Conservation (phyloP, 2,113 vertebrate genomes). For the Eptatretus burgeri region DNA sequence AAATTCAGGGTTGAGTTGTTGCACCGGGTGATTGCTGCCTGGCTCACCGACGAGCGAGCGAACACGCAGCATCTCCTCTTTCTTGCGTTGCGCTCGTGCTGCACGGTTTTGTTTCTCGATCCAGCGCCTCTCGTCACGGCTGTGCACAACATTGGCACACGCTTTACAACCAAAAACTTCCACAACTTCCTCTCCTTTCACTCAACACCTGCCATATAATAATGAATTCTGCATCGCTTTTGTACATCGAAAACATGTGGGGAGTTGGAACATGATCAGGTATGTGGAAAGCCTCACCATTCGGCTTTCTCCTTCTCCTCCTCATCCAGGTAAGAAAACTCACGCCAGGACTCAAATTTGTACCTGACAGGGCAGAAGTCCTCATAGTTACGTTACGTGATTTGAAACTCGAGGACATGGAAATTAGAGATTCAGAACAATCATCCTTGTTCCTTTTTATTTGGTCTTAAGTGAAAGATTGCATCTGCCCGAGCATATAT, state of each 20-base stretch:
- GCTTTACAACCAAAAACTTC: not conserved
- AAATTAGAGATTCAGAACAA: too few relatives aligned
- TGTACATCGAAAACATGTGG: not conserved
- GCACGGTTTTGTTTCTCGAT: conserved; percentile 95
- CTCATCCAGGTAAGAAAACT: conserved; percentile 95
- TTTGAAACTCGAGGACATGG: too few relatives aligned
- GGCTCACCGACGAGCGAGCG: conserved; percentile 44
- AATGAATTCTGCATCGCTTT: not conserved
- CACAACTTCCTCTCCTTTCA: not conserved
- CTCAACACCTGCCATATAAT: not conserved
- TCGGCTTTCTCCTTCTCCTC: conserved; percentile 98
- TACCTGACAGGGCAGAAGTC: conserved; percentile 26
- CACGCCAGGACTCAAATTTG: conserved; percentile 97
- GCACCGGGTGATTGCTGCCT: too few relatives aligned
- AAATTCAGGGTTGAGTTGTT: too few relatives aligned
- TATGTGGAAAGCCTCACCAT: conserved; percentile 25
- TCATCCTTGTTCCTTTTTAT: too few relatives aligned
- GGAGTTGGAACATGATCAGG: not conserved
- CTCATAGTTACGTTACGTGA: too few relatives aligned
- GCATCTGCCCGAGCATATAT: too few relatives aligned
- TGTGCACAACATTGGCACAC: conserved; percentile 14
- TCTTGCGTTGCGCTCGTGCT: conserved; percentile 62
- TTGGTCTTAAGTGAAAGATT: too few relatives aligned
- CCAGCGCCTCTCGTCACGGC: conserved; percentile 85
- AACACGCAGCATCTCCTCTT: conserved; percentile 95